Evolutionary conservation across 1,140 invertebrate species (phyloP).

Genomic region (Piezodorus guildinii): DNA sequence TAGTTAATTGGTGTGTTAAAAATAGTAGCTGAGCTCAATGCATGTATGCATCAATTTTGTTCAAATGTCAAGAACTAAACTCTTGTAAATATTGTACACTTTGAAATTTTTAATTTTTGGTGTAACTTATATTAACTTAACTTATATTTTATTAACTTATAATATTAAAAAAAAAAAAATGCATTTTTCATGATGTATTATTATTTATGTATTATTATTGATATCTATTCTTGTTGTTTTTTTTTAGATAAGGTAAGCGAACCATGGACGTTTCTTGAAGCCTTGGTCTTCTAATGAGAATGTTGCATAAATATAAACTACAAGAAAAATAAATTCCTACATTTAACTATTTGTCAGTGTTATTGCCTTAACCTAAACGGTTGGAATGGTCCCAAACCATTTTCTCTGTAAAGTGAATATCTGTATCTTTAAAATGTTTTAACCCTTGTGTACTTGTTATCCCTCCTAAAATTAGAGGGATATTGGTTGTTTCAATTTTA

Average conservation of each 20-base stretch:
- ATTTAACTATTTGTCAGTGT: background rate
- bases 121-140: too few species aligned
- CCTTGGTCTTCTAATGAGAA: constrained; percentile 4
- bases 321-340: constrained; percentile 1
- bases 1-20: too few species aligned
- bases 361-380: background rate
- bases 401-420: background rate
- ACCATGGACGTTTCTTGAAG: constrained; percentile 9
- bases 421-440: background rate
- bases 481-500: constrained; percentile 12
- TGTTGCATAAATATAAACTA: constrained; percentile 2
- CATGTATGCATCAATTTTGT: too few species aligned
- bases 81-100: too few species aligned
- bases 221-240: background rate
- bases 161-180: too few species aligned
- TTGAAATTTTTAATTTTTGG: too few species aligned
- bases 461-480: constrained; percentile 3
- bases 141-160: too few species aligned
- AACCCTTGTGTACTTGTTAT: constrained; percentile 1
- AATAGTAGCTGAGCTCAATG: too few species aligned
- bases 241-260: constrained; percentile 4
- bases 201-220: too few species aligned
- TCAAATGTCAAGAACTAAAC: too few species aligned
- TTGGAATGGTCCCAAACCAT: constrained; percentile 8
- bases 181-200: too few species aligned